Evolutionary conservation across 2,113 vertebrate species (phyloP), one percentile per base, ranked within the genome.

Genomic region (Aspiorhynchus laticeps): DNA sequence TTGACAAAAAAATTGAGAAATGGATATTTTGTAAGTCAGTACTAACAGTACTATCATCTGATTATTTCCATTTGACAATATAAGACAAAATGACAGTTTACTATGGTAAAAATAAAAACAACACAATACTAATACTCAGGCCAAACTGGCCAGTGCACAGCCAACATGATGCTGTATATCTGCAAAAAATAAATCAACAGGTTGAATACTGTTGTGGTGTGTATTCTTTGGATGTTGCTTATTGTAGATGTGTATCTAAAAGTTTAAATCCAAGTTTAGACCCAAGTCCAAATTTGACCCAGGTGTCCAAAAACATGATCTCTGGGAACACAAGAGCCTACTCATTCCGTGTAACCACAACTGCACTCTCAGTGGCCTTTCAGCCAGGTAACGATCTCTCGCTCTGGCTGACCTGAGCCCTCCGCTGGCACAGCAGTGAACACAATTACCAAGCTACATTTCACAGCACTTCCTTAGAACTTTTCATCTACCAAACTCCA

Each of bases 401-500:
- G 36, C 80, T 65, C 53, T 43, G 21, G 53, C 79, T 63, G 79
- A 11, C 10, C 31, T n/a, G 78, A 63, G 53, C 46, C 15, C 53
- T 59, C 21, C 78, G 38, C 6, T 15, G 43, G 46, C 76, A 78
- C 80, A 81, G 80, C 80, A 65, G 36, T 26, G n/a, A 41, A 61
- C 36, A 80, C 19, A 36, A 65, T 65, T 46, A 65, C 79, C 41
- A 63, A 33, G 9, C 48, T 26, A 63, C 53, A 82, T n/a, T 46
- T 82, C 59, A 67, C 38, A 46, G 21, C 26, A 31, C 28, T 19
- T 33, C 9, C 28, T 5, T 33, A 2, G 21, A 56, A 56, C 48
- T 56, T 36, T 24, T n/a, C 48, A 21, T 31, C 56, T 28, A 63
- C 24, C 6, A 0, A 28, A 61, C 33, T 59, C 79, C n/a, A 51